Conservation (phyloP, 2,113 vertebrate genomes). For the Apodemus sylvaticus region DNA sequence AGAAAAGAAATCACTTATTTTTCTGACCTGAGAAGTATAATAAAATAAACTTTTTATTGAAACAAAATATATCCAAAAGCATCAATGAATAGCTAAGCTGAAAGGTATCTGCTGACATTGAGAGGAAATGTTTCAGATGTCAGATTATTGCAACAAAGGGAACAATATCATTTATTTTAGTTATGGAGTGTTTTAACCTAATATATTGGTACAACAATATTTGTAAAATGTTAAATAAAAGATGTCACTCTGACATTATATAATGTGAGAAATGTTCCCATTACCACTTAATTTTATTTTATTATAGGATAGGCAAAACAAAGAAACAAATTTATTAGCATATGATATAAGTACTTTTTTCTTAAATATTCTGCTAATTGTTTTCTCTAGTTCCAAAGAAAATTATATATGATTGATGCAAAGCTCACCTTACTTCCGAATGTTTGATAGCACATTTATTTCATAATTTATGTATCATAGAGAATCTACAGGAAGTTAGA, state of each 20-base stretch:
- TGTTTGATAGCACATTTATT: background rate
- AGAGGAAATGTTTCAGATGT: conserved; percentile 15
- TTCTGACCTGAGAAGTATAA: background rate
- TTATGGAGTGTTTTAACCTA: background rate
- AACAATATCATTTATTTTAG: background rate
- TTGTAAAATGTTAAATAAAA: background rate
- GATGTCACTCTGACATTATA: background rate
- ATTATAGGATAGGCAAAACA: background rate
- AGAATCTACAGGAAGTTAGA: background rate
- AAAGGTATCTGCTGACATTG: background rate
- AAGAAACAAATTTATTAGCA: background rate
- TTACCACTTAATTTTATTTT: background rate
- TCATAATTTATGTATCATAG: background rate
- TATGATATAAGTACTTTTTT: background rate
- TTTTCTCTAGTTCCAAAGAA: background rate
- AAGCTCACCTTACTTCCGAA: background rate
- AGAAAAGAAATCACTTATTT: background rate
- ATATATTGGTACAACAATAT: background rate
- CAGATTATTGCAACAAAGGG: background rate
- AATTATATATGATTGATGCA: background rate
- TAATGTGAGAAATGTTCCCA: background rate
- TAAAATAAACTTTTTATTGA: conserved; percentile 26
- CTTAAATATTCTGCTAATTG: background rate
- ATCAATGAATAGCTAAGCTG: background rate
- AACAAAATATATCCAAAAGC: background rate